phyloP scores from a whole-genome alignment of 2,797 vertebrate genomes.

The Oryzias sinensis region DNA sequence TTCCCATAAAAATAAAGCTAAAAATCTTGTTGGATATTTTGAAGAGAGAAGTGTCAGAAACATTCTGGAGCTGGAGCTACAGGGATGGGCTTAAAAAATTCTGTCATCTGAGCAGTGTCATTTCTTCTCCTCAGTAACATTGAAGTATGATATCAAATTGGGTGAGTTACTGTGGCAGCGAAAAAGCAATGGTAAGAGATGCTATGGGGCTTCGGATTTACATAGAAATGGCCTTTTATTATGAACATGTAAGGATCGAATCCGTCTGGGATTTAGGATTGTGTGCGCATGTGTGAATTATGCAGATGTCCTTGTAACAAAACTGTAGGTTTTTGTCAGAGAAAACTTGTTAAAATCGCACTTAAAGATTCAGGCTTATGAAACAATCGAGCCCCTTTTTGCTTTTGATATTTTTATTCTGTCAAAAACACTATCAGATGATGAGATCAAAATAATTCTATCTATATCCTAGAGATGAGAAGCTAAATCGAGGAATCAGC shows the following conservation, averaged over 20 bases:
- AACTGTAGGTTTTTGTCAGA: neutral
- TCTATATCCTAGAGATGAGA: neutral
- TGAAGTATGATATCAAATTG: slow-evolving; percentile 51
- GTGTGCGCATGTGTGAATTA: slow-evolving; percentile 13
- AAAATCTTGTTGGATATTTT: too few relatives aligned
- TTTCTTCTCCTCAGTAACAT: slow-evolving; percentile 62
- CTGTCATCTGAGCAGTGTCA: slow-evolving; percentile 51
- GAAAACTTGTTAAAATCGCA: neutral
- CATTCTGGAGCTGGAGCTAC: too few relatives aligned
- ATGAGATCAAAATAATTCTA: slow-evolving; percentile 2
- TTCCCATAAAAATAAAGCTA: too few relatives aligned
- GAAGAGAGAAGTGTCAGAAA: too few relatives aligned
- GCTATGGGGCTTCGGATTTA: slow-evolving; percentile 51
- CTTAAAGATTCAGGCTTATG: neutral
- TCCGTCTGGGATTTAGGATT: slow-evolving; percentile 28
- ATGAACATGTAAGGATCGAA: slow-evolving; percentile 38
- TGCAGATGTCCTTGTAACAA: neutral
- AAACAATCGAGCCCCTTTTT: neutral
- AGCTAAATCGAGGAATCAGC: neutral
- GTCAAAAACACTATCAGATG: neutral
- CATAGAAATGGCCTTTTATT: slow-evolving; percentile 57
- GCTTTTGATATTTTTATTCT: neutral
- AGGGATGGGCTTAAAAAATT: slow-evolving; percentile 15
- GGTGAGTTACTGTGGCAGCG: slow-evolving; percentile 37
- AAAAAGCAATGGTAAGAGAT: slow-evolving; percentile 50